Conservation (phyloP, 2,113 vertebrate species). For the Channa maculata region DNA sequence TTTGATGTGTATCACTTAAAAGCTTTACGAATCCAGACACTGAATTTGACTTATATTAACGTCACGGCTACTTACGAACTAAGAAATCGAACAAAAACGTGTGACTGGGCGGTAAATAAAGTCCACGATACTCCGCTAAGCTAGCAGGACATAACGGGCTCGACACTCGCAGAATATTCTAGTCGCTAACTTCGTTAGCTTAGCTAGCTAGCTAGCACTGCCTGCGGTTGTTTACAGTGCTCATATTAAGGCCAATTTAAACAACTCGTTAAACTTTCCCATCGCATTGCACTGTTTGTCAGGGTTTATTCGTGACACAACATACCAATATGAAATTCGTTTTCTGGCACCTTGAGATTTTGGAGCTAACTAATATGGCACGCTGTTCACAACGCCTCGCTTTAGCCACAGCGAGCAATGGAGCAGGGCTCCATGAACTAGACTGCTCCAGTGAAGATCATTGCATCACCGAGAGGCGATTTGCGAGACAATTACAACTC, state of each 20-base stretch:
- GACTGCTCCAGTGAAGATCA: constrained; percentile 41
- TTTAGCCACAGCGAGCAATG: constrained; percentile 51
- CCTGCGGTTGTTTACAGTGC: constrained; percentile 17
- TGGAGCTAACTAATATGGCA: constrained; percentile 36
- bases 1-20: not conserved
- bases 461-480: not conserved
- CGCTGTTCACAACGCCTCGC: constrained; percentile 32
- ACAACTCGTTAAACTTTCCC: fast-evolving
- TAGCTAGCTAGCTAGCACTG: not conserved
- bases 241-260: not conserved
- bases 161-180: constrained; percentile 59
- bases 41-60: no score
- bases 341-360: not conserved
- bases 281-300: fast-evolving
- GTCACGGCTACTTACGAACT: fast-evolving
- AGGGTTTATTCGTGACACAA: fast-evolving
- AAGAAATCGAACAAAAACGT: not conserved
- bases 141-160: not conserved
- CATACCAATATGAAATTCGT: fast-evolving
- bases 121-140: not conserved
- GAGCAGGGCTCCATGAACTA: constrained; percentile 44
- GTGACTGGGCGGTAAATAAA: no score
- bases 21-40: not conserved
- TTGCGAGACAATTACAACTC: no score
- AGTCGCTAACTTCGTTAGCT: constrained; percentile 29